Evolutionary conservation across 2,113 vertebrate species (phyloP).

Genomic region (Dermatemys mawii): DNA sequence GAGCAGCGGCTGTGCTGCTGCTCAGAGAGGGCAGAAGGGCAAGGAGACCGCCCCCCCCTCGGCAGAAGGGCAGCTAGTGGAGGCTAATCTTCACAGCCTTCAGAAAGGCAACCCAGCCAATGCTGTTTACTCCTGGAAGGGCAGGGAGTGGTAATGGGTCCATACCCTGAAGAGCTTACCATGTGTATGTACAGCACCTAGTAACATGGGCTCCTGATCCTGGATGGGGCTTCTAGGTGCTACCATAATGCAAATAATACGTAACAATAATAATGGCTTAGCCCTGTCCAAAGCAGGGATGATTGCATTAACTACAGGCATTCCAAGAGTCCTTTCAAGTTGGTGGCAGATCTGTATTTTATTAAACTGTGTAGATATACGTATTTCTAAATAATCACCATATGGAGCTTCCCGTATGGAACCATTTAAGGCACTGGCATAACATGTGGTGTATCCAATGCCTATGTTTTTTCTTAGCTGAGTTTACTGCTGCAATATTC

Average conservation of each 20-base stretch:
- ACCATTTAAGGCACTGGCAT: background rate
- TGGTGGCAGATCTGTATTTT: background rate
- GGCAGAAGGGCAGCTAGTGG: background rate
- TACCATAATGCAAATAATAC: background rate
- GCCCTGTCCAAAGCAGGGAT: background rate
- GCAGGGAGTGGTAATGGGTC: background rate
- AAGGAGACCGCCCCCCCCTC: background rate
- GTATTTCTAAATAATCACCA: background rate
- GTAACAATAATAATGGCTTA: background rate
- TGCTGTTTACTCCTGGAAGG: background rate
- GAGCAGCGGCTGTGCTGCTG: conserved; percentile 5
- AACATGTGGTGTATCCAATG: background rate
- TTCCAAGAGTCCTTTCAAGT: background rate
- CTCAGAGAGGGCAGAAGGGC: conserved; percentile 29
- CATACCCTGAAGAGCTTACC: background rate
- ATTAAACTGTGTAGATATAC: background rate
- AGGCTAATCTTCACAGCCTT: conserved; percentile 22
- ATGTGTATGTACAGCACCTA: background rate
- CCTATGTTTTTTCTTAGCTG: background rate
- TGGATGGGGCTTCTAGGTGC: background rate
- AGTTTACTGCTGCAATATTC: conserved; percentile 18
- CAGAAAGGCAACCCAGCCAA: background rate
- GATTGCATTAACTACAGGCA: background rate
- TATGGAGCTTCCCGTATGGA: background rate
- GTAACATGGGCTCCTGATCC: background rate